Evolutionary conservation across 2,797 vertebrate genomes (phyloP).

Genomic region (Crocodylus rhombifer): DNA sequence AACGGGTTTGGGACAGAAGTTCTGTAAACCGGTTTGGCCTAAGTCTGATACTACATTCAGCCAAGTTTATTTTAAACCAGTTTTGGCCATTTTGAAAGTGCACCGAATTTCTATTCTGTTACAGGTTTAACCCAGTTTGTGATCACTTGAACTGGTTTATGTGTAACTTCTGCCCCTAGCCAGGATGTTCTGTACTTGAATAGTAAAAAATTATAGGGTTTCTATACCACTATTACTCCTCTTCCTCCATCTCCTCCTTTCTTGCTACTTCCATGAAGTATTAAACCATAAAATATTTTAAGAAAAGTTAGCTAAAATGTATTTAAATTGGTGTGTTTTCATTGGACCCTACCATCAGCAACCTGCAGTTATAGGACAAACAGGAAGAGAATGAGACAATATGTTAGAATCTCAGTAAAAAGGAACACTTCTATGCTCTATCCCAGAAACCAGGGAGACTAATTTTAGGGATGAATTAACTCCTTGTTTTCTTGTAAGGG

Average conservation of each 20-base stretch:
- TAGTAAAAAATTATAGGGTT: not conserved
- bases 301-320: not conserved
- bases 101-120: no score
- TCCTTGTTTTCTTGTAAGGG: not conserved
- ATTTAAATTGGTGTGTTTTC: not conserved
- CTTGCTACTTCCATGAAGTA: not conserved
- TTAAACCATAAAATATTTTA: not conserved
- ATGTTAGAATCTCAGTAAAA: not conserved
- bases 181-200: not conserved
- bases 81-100: no score
- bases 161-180: no score
- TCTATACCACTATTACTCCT: not conserved
- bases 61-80: no score
- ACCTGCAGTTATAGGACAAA: not conserved
- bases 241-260: not conserved
- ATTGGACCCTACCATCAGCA: not conserved
- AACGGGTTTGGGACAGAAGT: no score
- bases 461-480: not conserved
- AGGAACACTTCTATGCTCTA: not conserved
- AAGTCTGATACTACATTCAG: no score
- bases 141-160: no score
- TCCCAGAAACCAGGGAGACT: not conserved
- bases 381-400: not conserved
- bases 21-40: no score
- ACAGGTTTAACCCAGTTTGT: no score